Percentiles rank a stretch among this genome's conserved stretches.
Conservation (phyloP, 2,888 invertebrate species). For the Xylocampa areola region DNA sequence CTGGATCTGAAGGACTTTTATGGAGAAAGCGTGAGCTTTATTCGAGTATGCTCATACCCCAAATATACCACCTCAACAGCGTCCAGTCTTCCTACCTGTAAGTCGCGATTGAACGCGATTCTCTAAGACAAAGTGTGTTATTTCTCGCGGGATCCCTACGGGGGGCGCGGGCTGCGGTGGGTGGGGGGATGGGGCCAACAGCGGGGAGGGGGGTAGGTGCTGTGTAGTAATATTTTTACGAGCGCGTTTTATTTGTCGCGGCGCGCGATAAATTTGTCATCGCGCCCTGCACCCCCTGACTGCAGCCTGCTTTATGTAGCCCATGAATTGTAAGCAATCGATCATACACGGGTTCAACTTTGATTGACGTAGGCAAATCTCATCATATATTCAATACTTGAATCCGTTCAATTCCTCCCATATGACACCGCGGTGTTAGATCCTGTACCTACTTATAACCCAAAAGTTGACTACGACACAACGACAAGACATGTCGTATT, state of each 20-base stretch:
- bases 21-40: too few relatives aligned
- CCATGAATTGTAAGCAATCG: constrained; percentile 46
- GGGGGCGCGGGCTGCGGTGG: constrained; percentile 32
- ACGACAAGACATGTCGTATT: too few relatives aligned
- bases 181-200: constrained; percentile 30
- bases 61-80: constrained; percentile 60
- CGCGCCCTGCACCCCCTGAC: constrained; percentile 49
- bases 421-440: too few relatives aligned
- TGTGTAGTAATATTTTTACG: constrained; percentile 86
- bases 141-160: constrained; percentile 81
- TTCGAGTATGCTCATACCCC: too few relatives aligned
- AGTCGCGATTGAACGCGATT: constrained; percentile 80
- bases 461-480: too few relatives aligned
- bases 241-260: constrained; percentile 81
- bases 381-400: background rate
- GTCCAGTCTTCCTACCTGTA: constrained; percentile 35
- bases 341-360: constrained; percentile 4
- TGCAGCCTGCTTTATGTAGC: constrained; percentile 14
- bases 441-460: too few relatives aligned
- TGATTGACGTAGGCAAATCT: too few relatives aligned
- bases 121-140: constrained; percentile 87
- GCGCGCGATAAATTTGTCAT: constrained; percentile 86
- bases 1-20: too few relatives aligned
- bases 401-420: background rate
- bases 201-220: constrained; percentile 48